Evolutionary conservation across 30 jellyfish, hydroid and myxozoan genomes (phyloP).

Genomic region (Hydractinia echinata): DNA sequence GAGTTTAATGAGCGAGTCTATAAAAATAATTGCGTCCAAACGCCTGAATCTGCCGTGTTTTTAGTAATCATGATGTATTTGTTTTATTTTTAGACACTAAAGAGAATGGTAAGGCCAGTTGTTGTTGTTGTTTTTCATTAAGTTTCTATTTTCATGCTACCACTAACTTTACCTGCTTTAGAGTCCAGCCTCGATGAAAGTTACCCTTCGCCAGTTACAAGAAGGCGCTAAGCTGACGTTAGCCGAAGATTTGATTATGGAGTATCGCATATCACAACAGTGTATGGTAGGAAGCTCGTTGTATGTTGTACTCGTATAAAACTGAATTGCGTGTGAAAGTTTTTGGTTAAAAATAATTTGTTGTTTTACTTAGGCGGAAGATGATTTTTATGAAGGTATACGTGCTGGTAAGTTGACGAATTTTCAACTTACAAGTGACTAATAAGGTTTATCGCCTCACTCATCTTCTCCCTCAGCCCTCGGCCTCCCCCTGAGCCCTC

Average conservation of each 20-base stretch:
- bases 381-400: constrained; percentile 41
- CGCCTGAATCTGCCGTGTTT: not conserved
- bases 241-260: constrained; percentile 65
- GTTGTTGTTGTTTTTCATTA: not conserved
- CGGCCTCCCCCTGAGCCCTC: no score
- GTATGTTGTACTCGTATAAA: not conserved
- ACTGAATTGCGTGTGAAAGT: no score
- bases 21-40: no score
- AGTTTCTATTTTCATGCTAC: not conserved
- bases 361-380: not conserved
- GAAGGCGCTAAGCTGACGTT: constrained; percentile 53
- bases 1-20: no score
- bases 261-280: constrained; percentile 68
- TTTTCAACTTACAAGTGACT: no score
- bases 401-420: constrained; percentile 23
- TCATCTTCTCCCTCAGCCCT: no score
- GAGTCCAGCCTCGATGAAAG: constrained; percentile 89
- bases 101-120: constrained; percentile 24
- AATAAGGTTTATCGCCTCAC: no score
- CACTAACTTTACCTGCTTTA: not conserved
- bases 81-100: constrained; percentile 11
- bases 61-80: not conserved
- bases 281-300: constrained; percentile 60
- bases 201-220: constrained; percentile 57
- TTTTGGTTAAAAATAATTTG: not conserved